Evolutionary conservation across 1,140 invertebrate species (phyloP).

Genomic region (Globodera rostochiensis): DNA sequence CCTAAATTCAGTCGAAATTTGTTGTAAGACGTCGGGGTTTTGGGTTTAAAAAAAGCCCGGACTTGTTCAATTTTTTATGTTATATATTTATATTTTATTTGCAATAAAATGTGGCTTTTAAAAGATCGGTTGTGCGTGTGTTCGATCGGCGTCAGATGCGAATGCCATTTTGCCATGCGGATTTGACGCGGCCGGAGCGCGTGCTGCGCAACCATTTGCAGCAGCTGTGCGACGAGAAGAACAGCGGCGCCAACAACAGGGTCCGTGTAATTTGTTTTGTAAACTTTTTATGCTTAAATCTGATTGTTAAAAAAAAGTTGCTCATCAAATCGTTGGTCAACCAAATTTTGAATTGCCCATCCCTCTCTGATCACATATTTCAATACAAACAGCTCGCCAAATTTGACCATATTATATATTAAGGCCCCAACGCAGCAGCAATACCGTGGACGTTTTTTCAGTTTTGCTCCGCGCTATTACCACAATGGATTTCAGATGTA

Average conservation of each 20-base stretch:
- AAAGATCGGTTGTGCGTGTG: conserved; percentile 3
- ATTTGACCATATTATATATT: neutral
- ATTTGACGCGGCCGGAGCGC: conserved; percentile 19
- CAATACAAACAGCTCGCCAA: neutral
- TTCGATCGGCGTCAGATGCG: conserved; percentile 15
- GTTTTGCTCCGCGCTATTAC: conserved; percentile 1
- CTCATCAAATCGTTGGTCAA: too few relatives aligned
- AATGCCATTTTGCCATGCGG: conserved; percentile 15
- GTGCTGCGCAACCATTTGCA: conserved; percentile 22
- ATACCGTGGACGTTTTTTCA: conserved; percentile 6
- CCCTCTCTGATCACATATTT: too few relatives aligned
- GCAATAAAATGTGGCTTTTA: neutral
- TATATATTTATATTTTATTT: too few relatives aligned
- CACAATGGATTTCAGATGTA: conserved; percentile 27
- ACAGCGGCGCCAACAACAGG: neutral
- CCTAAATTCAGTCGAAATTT: neutral
- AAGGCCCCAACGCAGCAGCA: conserved; percentile 4
- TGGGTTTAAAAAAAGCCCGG: neutral
- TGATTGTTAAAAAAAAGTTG: too few relatives aligned
- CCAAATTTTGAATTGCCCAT: too few relatives aligned
- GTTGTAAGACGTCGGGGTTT: neutral
- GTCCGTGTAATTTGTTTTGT: neutral
- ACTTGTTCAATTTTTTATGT: too few relatives aligned
- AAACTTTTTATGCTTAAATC: too few relatives aligned
- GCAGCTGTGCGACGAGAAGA: conserved; percentile 22